Evolutionary conservation across 2,113 vertebrate genomes (phyloP).

Genomic region (Scalopus aquaticus): DNA sequence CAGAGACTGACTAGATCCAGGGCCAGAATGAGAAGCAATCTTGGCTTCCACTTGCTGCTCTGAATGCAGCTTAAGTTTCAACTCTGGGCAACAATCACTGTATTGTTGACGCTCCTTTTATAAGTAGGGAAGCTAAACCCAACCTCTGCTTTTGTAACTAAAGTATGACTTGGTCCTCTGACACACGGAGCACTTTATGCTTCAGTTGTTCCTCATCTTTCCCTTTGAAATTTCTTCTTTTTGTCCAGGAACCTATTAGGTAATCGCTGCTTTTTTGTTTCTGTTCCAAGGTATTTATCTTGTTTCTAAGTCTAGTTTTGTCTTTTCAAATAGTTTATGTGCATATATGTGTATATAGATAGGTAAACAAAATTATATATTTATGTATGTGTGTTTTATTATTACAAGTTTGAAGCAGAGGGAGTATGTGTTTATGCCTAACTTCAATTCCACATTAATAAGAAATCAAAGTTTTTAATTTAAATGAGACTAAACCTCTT

Average conservation of each 20-base stretch:
- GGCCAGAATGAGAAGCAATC: background rate
- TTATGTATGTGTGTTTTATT: background rate
- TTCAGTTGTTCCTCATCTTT: background rate
- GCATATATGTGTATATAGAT: background rate
- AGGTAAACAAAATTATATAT: too few species aligned
- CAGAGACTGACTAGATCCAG: background rate
- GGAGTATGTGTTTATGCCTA: background rate
- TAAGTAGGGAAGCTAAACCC: background rate
- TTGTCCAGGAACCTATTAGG: background rate
- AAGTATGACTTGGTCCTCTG: background rate
- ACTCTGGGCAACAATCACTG: background rate
- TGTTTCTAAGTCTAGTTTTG: background rate
- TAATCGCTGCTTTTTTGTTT: background rate
- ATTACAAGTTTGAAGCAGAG: background rate
- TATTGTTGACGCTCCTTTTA: background rate
- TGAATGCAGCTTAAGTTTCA: background rate
- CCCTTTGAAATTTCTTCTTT: background rate
- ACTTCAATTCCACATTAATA: slow-evolving; percentile 44
- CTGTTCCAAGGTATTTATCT: background rate
- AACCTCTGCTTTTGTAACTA: background rate
- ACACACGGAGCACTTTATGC: background rate
- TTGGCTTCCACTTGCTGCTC: background rate
- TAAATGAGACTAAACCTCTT: slow-evolving; percentile 55
- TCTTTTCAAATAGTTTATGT: background rate
- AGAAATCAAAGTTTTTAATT: slow-evolving; percentile 47